These are phyloP conservation scores for Pegoplata infirma DNA, from an alignment of 2,888 invertebrate genomes.

Conservation along the genomic window DNA sequence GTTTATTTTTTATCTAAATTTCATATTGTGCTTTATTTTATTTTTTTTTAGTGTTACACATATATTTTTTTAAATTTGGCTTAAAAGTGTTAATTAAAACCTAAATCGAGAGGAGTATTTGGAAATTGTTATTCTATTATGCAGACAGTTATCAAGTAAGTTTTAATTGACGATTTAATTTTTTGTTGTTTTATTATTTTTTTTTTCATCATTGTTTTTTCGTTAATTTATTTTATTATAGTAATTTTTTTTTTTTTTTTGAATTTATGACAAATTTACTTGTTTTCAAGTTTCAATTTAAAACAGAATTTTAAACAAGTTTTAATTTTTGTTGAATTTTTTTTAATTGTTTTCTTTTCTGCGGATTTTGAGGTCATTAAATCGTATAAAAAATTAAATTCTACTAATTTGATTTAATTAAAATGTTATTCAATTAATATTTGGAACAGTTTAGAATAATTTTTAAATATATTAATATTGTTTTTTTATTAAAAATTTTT, in stretches of 20 bases:
- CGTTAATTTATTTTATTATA: constrained; percentile 14
- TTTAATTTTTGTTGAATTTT: neutral
- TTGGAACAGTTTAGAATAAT: too few relatives aligned
- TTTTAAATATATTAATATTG: too few relatives aligned
- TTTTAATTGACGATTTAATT: constrained; percentile 53
- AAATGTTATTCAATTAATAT: too few relatives aligned
- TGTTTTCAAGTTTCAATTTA: constrained; percentile 8
- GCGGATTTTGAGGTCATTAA: too few relatives aligned
- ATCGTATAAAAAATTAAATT: too few relatives aligned
- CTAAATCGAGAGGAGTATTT: neutral
- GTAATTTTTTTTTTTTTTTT: constrained; percentile 2
- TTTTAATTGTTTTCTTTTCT: too few relatives aligned
- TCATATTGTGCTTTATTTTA: constrained; percentile 13
- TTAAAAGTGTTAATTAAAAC: constrained; percentile 12
- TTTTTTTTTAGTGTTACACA: neutral
- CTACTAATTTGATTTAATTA: too few relatives aligned
- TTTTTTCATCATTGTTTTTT: neutral
- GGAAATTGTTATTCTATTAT: constrained; percentile 64
- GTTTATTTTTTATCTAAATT: constrained; percentile 33
- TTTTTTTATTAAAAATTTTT: too few relatives aligned
- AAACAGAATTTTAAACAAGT: constrained; percentile 22
- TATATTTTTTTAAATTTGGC: constrained; percentile 7
- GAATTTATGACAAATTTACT: constrained; percentile 9
- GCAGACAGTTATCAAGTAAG: constrained; percentile 77
- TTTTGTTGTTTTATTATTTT: neutral